Base-by-base conservation (phyloP, 2,797 vertebrate genomes). In the Carapus acus region DNA sequence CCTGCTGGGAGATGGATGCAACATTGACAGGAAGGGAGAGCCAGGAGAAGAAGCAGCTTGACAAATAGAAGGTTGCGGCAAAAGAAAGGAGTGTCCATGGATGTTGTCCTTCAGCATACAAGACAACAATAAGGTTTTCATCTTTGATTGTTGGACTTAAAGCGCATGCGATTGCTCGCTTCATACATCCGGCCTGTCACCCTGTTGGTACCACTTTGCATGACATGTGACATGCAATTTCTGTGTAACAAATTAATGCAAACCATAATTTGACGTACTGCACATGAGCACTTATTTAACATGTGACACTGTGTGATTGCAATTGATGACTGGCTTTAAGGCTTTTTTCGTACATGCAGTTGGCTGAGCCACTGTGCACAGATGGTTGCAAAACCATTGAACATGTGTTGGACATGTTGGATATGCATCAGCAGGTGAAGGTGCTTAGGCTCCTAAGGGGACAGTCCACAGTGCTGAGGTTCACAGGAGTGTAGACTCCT, bases 311-410 rank as follows among this genome's bases (percentile, higher is more conserved):
- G 4, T 27, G n/a, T n/a, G n/a, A 27, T 9, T 55, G 20, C 29
- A 46, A 8, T n/a, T 13, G 63, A 72, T 51, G 38, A 58, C 55
- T 44, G 38, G 15, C n/a, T 43, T 63, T 45, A 27, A 27, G 19
- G 50, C 49, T 37, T 56, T 34, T 40, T 29, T 41, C 53, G 38
- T 60, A 63, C 67, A 63, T 48, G 54, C 68, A 58, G 58, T 54
- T 66, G 49, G 53, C 33, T 19, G 66, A 69, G 73, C 68, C 29
- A n/a, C 38, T 33, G 67, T 67, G 82, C 76, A 72, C 83, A 86
- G 85, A 86, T 86, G 84, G 83, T 68, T 67, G 64, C 68, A 54
- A 69, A 79, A 81, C 65, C 65, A 68, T 62, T 48, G 76, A 79
- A 72, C 82, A 81, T 81, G 82, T 83, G 79, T 62, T 67, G 40